Evolutionary conservation across 2,797 vertebrate species (phyloP).

Genomic region (Masticophis lateralis): DNA sequence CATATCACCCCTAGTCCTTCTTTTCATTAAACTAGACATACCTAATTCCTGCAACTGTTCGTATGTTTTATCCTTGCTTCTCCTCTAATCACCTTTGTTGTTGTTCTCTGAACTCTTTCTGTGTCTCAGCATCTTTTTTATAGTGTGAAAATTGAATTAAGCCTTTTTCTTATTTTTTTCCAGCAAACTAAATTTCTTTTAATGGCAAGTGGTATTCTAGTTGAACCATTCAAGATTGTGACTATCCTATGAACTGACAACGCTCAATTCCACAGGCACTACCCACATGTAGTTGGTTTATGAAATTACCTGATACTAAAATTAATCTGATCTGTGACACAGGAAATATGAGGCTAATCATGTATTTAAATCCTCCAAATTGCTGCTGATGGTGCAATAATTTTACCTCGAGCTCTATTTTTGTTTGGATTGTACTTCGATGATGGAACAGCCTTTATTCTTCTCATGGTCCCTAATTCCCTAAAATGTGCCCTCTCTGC

Average conservation of each 20-base stretch:
- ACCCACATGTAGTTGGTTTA: neutral
- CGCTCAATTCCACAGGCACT: neutral
- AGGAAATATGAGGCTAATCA: neutral
- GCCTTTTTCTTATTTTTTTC: neutral
- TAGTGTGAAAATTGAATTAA: neutral
- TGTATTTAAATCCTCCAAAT: conserved; percentile 6
- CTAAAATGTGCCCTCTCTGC: neutral
- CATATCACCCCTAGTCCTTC: neutral
- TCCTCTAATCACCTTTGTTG: neutral
- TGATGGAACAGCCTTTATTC: neutral
- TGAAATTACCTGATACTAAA: neutral
- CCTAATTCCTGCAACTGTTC: neutral
- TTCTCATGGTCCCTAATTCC: neutral
- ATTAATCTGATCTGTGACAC: neutral
- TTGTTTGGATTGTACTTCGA: neutral
- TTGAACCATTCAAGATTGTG: neutral
- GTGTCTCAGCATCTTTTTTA: neutral
- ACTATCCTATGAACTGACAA: neutral
- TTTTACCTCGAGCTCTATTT: neutral
- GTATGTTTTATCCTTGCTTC: neutral
- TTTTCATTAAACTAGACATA: neutral
- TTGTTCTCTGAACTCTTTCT: neutral
- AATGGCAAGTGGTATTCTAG: neutral
- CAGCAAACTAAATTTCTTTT: neutral
- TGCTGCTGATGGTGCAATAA: conserved; percentile 1